Percentiles rank a stretch among this genome's conserved stretches.
These are phyloP conservation scores for Orcinus orca DNA, from an alignment of 2,113 vertebrate genomes.

Conservation along the genomic window DNA sequence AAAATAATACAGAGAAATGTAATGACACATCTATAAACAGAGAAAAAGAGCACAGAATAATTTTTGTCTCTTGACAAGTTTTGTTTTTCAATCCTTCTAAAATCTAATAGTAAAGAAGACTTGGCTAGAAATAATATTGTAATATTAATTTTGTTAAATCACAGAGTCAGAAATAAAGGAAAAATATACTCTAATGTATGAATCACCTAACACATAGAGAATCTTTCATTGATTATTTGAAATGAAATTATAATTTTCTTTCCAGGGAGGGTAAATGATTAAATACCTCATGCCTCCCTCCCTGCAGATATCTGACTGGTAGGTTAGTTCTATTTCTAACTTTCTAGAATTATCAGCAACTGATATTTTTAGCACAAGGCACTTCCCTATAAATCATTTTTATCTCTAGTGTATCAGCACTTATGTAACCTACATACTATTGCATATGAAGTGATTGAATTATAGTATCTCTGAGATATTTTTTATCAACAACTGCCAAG, in stretches of 20 bases:
- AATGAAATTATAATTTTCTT: conserved; percentile 59
- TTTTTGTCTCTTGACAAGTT: background rate
- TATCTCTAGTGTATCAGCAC: background rate
- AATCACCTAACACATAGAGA: conserved; percentile 32
- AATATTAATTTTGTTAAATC: conserved; percentile 26
- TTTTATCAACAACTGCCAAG: conserved; percentile 2
- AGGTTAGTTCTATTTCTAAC: conserved; percentile 47
- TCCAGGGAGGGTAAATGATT: background rate
- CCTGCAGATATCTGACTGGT: background rate
- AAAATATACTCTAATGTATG: background rate
- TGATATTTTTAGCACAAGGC: conserved; percentile 63
- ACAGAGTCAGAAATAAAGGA: conserved; percentile 10
- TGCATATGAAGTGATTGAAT: conserved; percentile 24
- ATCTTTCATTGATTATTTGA: conserved; percentile 22
- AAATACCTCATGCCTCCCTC: conserved; percentile 2
- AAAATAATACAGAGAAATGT: conserved; percentile 45
- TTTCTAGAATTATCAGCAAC: conserved; percentile 60
- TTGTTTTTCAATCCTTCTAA: conserved; percentile 21
- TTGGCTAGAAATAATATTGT: background rate
- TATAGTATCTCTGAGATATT: background rate
- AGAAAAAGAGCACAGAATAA: background rate
- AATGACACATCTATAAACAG: background rate
- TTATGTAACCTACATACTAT: background rate
- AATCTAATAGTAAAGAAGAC: conserved; percentile 12
- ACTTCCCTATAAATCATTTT: conserved; percentile 43